Base-by-base conservation (phyloP, 2,888 invertebrate species). In the Phasia obesa region DNA sequence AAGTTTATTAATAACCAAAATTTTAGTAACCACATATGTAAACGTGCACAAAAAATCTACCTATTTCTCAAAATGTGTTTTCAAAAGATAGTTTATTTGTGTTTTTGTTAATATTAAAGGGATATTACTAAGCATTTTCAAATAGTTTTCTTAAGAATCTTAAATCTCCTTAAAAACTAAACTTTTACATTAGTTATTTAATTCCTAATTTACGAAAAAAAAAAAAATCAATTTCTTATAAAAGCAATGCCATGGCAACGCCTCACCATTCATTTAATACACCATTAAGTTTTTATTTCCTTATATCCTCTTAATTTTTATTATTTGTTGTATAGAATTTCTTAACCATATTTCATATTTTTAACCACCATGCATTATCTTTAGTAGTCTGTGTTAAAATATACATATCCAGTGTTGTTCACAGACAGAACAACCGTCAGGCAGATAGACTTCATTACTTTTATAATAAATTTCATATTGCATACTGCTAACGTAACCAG, bases 361-460 rank as follows among this genome's bases (percentile, higher is more conserved):
- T 42, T 59, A 49, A 65, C 65, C 23, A 57, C 31, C 65, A 51
- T 71, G 59, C 13, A 65, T 73, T 79, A 71, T 79, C 55, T 65
- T 27, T 17, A 42, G n/a, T 17, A 57, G 55, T 35, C 53, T 47
- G 15, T 74, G 17, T 35, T 35, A 31, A 35, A 35, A 35, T 57
- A 31, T 42, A 17, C 42, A 19, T 35, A 42, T 4, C 21, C 11
- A 35, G 15, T 42, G 35, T n/a, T 6, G 38, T 42, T 42, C 9
- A 65, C 31, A 57, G 4, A 35, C 23, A 47, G 0, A 17, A 17
- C n/a, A 13, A 42, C 35, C 7, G n/a, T 9, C 21, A 35, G 31
- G 21, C 49, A 60, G 21, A 69, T 38, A 69, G 76, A 76, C 76
- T 76, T 76, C 60, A 76, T 76, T 76, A 76, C 60, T 69, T 53